These are phyloP conservation scores for Cryptosula pallasiana DNA, from an alignment of 2,888 invertebrate genomes.

Conservation along the genomic window DNA sequence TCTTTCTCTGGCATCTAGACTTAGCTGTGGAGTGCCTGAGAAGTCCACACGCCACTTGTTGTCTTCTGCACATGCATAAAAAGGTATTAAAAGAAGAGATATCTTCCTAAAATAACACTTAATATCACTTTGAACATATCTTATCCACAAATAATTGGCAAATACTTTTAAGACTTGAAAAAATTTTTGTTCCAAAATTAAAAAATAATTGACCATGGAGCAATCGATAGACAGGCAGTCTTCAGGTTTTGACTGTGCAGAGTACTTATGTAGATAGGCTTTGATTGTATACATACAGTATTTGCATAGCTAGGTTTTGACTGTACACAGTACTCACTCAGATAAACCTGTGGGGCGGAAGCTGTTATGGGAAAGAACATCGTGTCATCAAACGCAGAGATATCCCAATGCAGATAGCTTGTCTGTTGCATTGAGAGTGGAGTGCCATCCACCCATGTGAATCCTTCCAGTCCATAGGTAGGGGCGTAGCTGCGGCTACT, in stretches of 20 bases:
- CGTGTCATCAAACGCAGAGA: neutral
- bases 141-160: neutral
- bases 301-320: too few relatives aligned
- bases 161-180: neutral
- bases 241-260: too few relatives aligned
- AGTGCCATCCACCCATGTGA: constrained; percentile 21
- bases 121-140: too few relatives aligned
- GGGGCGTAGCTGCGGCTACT: neutral
- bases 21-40: neutral
- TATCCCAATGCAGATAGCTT: neutral
- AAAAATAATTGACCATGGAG: neutral
- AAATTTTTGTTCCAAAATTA: neutral
- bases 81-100: too few relatives aligned
- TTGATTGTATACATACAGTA: too few relatives aligned
- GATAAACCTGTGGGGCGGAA: neutral
- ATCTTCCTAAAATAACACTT: too few relatives aligned
- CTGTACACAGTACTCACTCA: neutral
- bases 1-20: neutral
- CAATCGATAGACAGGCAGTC: neutral
- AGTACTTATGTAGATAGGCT: too few relatives aligned
- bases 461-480: neutral
- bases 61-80: too few relatives aligned
- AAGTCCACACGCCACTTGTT: neutral
- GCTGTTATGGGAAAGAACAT: neutral
- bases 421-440: neutral